A percentile compares a stretch with the other conserved stretches of the same genome.
Evolutionary conservation across 2,113 vertebrate genomes (phyloP).

Genomic region (Lampris incognitus): DNA sequence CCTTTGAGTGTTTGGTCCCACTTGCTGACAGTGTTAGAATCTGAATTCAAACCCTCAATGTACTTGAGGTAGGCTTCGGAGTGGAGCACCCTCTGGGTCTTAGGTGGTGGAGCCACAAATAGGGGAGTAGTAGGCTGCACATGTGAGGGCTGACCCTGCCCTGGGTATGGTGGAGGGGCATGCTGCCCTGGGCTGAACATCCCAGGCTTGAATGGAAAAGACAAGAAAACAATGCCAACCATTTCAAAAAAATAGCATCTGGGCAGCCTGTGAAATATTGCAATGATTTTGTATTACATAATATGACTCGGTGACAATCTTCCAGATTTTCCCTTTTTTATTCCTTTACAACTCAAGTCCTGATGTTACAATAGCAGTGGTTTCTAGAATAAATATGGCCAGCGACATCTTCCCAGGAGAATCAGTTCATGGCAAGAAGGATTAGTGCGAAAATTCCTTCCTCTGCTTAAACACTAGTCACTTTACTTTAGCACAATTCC

Average conservation of each 20-base stretch:
- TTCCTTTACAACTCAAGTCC: no score
- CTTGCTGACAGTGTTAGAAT: constrained; percentile 93
- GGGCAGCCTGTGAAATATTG: not conserved
- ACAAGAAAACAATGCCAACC: constrained; percentile 6
- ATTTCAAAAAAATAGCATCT: not conserved
- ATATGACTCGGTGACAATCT: no score
- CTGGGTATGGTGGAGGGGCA: constrained; percentile 95
- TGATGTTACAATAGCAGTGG: no score
- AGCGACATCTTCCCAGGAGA: no score
- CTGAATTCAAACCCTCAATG: constrained; percentile 94
- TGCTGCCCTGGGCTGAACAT: constrained; percentile 91
- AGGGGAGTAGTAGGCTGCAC: constrained; percentile 93
- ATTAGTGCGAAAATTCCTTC: no score
- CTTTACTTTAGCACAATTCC: no score
- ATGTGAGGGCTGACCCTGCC: constrained; percentile 88
- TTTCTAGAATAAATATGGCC: no score
- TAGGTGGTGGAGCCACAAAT: constrained; percentile 96
- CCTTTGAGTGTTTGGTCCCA: constrained; percentile 98
- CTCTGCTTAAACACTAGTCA: no score
- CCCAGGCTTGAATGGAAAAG: constrained; percentile 84
- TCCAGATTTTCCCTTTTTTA: no score
- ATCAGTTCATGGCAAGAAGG: no score
- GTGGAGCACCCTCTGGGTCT: constrained; percentile 95
- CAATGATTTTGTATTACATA: not conserved
- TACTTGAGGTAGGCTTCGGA: constrained; percentile 98